Percentiles rank a stretch among this genome's conserved stretches.
phyloP scores from a whole-genome alignment of 2,888 invertebrate genomes.

The Timema cristinae region DNA sequence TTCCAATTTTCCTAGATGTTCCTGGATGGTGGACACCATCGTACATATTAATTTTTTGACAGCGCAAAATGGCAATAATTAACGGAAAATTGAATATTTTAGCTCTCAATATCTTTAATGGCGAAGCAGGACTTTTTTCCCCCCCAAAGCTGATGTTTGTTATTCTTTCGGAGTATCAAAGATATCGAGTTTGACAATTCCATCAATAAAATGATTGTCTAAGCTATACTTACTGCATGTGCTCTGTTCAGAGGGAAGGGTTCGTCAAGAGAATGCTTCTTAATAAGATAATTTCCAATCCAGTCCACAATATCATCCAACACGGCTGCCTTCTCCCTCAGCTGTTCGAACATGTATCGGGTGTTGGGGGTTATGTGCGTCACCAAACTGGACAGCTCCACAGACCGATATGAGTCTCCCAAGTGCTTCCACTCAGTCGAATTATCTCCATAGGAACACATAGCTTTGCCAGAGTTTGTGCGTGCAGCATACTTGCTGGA shows the following conservation, averaged over 20 bases:
- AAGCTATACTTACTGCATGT: constrained; percentile 26
- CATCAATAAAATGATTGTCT: no score
- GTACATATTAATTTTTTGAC: no score
- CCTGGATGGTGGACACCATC: no score
- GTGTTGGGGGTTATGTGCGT: constrained; percentile 28
- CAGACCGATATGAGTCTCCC: not conserved
- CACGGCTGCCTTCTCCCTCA: constrained; percentile 45
- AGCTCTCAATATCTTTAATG: no score
- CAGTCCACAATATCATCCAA: constrained; percentile 45
- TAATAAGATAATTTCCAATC: constrained; percentile 39
- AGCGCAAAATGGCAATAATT: no score
- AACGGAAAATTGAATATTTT: no score
- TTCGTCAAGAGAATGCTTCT: constrained; percentile 41
- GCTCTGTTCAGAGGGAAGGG: constrained; percentile 34
- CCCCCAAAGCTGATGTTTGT: no score
- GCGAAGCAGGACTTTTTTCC: no score
- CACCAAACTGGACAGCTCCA: not conserved
- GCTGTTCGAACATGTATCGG: constrained; percentile 53
- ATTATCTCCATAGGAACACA: constrained; percentile 14
- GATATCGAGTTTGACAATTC: no score
- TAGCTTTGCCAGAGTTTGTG: constrained; percentile 56
- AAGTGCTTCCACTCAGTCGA: not conserved
- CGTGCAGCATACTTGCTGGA: constrained; percentile 44
- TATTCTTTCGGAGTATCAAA: no score
- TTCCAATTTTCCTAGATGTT: no score